Percentiles rank a stretch among this genome's conserved stretches.
Evolutionary conservation across 2,113 vertebrate species (phyloP).

Genomic region (Leptodactylus fuscus): DNA sequence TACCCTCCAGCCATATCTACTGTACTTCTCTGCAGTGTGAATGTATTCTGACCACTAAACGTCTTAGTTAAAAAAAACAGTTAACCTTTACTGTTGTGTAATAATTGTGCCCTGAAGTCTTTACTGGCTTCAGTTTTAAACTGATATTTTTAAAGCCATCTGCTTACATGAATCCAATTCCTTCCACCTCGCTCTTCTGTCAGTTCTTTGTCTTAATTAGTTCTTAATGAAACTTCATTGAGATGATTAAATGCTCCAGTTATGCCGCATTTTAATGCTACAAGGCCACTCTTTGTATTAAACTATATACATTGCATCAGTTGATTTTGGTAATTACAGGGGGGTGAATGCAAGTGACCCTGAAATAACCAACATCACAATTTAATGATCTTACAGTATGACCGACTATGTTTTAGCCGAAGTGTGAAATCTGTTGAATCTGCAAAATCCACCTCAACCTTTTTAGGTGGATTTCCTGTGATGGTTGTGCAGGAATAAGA

Average conservation of each 20-base stretch:
- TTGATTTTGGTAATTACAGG: constrained; percentile 17
- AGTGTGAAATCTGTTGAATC: neutral
- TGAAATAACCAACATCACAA: neutral
- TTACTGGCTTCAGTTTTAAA: neutral
- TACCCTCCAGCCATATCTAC: neutral
- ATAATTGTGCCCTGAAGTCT: constrained; percentile 3
- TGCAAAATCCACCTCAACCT: too few relatives aligned
- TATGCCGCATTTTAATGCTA: constrained; percentile 3
- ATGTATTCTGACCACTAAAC: neutral
- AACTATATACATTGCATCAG: neutral
- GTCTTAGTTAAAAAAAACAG: neutral
- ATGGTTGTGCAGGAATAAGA: too few relatives aligned
- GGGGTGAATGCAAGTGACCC: neutral
- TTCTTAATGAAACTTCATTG: constrained; percentile 51
- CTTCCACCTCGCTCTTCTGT: constrained; percentile 20
- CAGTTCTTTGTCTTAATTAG: constrained; percentile 50
- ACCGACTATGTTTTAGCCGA: neutral
- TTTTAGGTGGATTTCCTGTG: too few relatives aligned
- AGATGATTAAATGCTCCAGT: constrained; percentile 25
- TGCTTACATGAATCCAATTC: constrained; percentile 15
- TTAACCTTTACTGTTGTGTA: constrained; percentile 3
- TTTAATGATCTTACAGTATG: constrained; percentile 21
- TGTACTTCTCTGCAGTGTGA: neutral
- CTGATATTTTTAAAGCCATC: constrained; percentile 47
- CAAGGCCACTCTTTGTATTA: neutral